A percentile compares a stretch with the other conserved stretches of the same genome.
Evolutionary conservation across 2,113 vertebrate genomes (phyloP).

Genomic region (Dinomys branickii): DNA sequence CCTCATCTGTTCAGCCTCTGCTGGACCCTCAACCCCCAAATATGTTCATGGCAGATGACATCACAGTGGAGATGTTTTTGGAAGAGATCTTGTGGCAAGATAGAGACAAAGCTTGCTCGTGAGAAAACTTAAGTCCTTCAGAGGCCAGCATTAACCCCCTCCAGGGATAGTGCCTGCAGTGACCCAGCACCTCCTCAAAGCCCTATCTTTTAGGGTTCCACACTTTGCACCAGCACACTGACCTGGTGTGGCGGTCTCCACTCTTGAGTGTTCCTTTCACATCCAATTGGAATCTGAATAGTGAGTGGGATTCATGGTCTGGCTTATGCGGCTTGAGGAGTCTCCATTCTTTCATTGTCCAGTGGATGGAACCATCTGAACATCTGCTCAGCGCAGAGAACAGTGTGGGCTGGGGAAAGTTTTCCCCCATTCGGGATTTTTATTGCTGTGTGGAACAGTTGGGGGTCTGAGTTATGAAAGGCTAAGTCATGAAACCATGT

Average conservation of each 20-base stretch:
- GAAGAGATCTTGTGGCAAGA: neutral
- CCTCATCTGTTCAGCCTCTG: neutral
- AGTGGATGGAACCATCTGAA: neutral
- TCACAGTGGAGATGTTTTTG: neutral
- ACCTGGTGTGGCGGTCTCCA: no score
- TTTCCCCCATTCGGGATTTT: neutral
- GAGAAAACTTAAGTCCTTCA: neutral
- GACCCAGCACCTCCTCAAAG: neutral
- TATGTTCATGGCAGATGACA: neutral
- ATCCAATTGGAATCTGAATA: neutral
- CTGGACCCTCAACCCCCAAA: neutral
- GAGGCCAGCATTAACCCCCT: neutral
- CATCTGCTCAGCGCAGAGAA: neutral
- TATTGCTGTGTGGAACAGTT: neutral
- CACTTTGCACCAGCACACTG: neutral
- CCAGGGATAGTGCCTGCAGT: neutral
- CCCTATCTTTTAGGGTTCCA: no score
- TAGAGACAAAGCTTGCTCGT: neutral
- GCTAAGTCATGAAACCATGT: neutral
- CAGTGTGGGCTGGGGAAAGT: neutral
- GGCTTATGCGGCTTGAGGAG: neutral
- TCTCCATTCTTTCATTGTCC: neutral
- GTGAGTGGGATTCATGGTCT: neutral
- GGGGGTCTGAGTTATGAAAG: neutral
- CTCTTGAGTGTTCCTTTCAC: neutral